Evolutionary conservation across 2,888 invertebrate species (phyloP), one percentile per base, ranked within the genome.

Genomic region (Xanthia icteritia): DNA sequence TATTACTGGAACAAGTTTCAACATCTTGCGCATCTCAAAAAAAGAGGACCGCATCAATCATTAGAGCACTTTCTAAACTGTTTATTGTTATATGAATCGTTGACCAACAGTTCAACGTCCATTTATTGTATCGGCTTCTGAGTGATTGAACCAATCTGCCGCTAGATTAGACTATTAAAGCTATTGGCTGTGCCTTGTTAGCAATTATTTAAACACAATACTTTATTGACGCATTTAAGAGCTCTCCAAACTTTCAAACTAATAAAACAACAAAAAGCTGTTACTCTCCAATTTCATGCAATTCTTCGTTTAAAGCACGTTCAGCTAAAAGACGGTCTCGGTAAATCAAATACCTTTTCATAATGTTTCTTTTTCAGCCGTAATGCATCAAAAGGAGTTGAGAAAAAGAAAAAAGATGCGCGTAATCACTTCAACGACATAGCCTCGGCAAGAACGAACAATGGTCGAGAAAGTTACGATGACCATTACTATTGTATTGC

Each of bases 51-150:
- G 89, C 93, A 94, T 94, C 94, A 92, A 94, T 94, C 94, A 95
- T 93, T 91, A 89, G 89, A 92, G 91, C 91, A 94, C 95, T 95
- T 95, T 95, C 95, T 95, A 94, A 93, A 93, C 92, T 92, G 92
- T 92, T 94, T 94, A 93, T 92, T 92, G 88, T 88, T 86, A 80
- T 84, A 78, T 69, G 80, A 80, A 81, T 84, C 84, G 87, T 88
- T 88, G 78, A 75, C 77, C 70, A 80, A 72, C 77, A 89, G 84
- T 87, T 89, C 81, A 77, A 89, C 77, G 76, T 74, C 71, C 86
- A 86, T 56, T 79, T 81, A 77, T 74, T 73, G 77, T 71, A 71
- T 68, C 45, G 48, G 74, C 68, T 83, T 73, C 79, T 64, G 73
- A 58, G 31, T 69, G 54, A 27, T 66, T 69, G n/a, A 61, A 70